Conservation (phyloP, 1,140 invertebrate genomes). For the Macrostomum lignano region DNA sequence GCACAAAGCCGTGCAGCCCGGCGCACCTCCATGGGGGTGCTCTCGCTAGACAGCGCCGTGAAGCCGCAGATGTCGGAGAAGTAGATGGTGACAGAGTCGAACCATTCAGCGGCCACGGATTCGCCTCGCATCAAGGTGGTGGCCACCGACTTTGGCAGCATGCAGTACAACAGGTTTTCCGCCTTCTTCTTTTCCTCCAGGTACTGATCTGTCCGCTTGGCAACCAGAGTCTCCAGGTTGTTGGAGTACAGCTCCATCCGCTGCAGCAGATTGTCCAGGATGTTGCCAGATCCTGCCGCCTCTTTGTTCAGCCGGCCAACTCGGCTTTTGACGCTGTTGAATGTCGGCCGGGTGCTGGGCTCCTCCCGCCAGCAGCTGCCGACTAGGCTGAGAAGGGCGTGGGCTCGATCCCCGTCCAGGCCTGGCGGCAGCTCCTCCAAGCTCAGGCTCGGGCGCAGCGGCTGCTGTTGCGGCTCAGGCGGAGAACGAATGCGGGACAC, state of each 20-base stretch:
- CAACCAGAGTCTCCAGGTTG: constrained; percentile 71
- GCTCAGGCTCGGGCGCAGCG: too few species aligned
- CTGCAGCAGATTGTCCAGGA: constrained; percentile 70
- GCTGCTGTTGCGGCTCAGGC: too few species aligned
- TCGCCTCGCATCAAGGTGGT: constrained; percentile 58
- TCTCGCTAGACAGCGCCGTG: constrained; percentile 53
- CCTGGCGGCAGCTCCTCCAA: too few species aligned
- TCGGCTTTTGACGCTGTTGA: too few species aligned
- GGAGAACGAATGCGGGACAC: too few species aligned
- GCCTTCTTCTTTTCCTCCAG: constrained; percentile 84
- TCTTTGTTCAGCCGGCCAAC: too few species aligned
- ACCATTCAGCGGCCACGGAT: constrained; percentile 63
- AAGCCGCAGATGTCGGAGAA: constrained; percentile 83
- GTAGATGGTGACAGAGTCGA: constrained; percentile 62
- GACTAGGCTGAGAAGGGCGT: too few species aligned
- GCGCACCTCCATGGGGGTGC: constrained; percentile 29
- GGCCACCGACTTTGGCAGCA: constrained; percentile 64
- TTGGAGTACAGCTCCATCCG: constrained; percentile 94
- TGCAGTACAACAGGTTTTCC: constrained; percentile 70
- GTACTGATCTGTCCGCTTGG: constrained; percentile 74
- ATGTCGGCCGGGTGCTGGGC: too few species aligned
- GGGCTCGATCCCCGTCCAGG: too few species aligned
- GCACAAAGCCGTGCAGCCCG: not conserved
- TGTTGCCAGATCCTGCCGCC: too few species aligned
- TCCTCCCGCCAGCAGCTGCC: too few species aligned